These are phyloP conservation scores for Vespertilio murinus DNA, from an alignment of 2,797 vertebrate genomes.

Conservation along the genomic window DNA sequence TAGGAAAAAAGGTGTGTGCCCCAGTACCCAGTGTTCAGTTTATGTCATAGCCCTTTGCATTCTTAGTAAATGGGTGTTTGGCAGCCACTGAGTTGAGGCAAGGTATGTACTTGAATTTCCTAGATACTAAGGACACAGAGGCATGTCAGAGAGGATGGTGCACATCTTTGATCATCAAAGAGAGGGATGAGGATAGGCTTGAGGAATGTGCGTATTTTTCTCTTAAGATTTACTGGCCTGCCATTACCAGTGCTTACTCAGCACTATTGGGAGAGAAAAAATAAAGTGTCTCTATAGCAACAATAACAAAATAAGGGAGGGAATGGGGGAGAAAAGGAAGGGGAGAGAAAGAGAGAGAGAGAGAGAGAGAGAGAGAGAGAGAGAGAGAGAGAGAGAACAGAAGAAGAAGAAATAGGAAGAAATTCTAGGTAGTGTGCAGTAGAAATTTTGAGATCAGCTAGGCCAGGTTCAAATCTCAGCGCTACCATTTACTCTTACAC, in stretches of 20 bases:
- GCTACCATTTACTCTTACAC: slow-evolving; percentile 42
- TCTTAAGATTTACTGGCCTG: neutral
- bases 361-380: too few relatives aligned
- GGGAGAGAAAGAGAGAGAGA: neutral
- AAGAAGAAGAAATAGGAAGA: neutral
- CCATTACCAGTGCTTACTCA: neutral
- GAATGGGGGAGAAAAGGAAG: too few relatives aligned
- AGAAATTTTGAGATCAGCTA: neutral
- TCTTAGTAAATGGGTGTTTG: neutral
- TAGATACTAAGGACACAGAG: neutral
- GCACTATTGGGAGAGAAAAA: neutral
- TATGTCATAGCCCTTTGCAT: neutral
- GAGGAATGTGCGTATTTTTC: neutral
- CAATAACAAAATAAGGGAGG: neutral
- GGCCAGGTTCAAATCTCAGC: neutral
- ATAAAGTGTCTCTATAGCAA: neutral
- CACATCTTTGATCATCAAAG: neutral
- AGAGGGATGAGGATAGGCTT: neutral
- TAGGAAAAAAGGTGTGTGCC: neutral
- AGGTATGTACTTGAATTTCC: neutral
- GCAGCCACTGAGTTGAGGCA: neutral
- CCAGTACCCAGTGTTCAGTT: neutral
- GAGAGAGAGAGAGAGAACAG: neutral
- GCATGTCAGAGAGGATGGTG: neutral
- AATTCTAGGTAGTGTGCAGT: neutral